phyloP scores from a whole-genome alignment of 2,113 vertebrate species.

The Colistium nudipinnis region DNA sequence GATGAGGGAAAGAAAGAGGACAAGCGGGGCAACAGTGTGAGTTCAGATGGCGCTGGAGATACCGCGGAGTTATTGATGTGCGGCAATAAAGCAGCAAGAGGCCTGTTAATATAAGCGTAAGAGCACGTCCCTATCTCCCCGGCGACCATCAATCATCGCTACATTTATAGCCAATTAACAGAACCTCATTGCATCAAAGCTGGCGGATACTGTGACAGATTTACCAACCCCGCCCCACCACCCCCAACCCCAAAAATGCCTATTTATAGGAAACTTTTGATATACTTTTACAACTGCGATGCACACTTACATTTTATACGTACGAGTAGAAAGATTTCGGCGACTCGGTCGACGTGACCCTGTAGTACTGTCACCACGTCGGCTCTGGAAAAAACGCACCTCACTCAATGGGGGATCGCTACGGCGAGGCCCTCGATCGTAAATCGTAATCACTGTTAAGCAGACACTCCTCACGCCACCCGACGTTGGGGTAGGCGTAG shows the following conservation, averaged over 20 bases:
- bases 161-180: slow-evolving; percentile 49
- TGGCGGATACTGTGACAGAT: neutral
- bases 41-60: slow-evolving; percentile 48
- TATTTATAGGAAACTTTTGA: slow-evolving; percentile 7
- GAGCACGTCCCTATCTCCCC: slow-evolving; percentile 37
- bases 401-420: slow-evolving; percentile 16
- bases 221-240: neutral
- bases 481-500: slow-evolving; percentile 10
- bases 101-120: slow-evolving; percentile 48
- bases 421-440: slow-evolving; percentile 26
- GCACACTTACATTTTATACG: neutral
- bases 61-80: slow-evolving; percentile 60
- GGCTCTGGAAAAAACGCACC: neutral
- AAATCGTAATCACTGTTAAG: slow-evolving; percentile 39
- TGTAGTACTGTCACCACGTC: neutral
- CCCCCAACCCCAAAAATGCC: neutral
- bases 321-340: slow-evolving; percentile 12
- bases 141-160: slow-evolving; percentile 44
- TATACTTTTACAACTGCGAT: slow-evolving; percentile 4
- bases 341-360: slow-evolving; percentile 12
- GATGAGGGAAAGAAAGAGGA: slow-evolving; percentile 52
- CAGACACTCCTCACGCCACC: slow-evolving; percentile 29
- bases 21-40: slow-evolving; percentile 37
- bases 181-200: slow-evolving; percentile 1
- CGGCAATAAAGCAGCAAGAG: slow-evolving; percentile 56